Conservation (phyloP, 2,797 vertebrate genomes). For the Hybognathus amarus region DNA sequence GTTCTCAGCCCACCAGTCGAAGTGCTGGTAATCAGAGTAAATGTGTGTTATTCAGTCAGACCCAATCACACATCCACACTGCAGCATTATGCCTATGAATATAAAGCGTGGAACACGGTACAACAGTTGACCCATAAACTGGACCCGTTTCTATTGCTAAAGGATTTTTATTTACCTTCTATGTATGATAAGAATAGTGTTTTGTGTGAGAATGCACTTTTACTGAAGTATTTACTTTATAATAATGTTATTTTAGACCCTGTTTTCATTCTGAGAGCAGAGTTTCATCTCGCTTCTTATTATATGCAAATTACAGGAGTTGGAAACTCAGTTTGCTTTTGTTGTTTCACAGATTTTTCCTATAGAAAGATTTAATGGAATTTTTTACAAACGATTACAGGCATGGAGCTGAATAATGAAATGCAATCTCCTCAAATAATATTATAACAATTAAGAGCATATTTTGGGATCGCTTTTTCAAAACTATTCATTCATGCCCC, state of each 20-base stretch:
- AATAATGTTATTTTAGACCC: not conserved
- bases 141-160: no score
- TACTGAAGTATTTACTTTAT: not conserved
- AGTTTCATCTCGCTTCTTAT: not conserved
- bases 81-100: not conserved
- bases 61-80: not conserved
- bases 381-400: slow-evolving; percentile 16
- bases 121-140: not conserved
- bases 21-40: not conserved
- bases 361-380: not conserved
- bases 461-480: not conserved
- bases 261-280: not conserved
- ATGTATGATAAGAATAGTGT: no score
- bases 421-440: not conserved
- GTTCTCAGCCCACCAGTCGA: not conserved
- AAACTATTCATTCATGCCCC: not conserved
- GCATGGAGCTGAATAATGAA: not conserved
- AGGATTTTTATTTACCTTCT: no score
- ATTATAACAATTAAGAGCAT: not conserved
- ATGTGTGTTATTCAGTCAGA: not conserved
- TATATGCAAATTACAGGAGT: not conserved
- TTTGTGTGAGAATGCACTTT: not conserved
- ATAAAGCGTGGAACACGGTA: not conserved
- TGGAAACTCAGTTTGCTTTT: not conserved
- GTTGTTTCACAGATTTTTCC: not conserved